Evolutionary conservation across 2,888 invertebrate genomes (phyloP).

Genomic region (Chloroclystis v-ata): DNA sequence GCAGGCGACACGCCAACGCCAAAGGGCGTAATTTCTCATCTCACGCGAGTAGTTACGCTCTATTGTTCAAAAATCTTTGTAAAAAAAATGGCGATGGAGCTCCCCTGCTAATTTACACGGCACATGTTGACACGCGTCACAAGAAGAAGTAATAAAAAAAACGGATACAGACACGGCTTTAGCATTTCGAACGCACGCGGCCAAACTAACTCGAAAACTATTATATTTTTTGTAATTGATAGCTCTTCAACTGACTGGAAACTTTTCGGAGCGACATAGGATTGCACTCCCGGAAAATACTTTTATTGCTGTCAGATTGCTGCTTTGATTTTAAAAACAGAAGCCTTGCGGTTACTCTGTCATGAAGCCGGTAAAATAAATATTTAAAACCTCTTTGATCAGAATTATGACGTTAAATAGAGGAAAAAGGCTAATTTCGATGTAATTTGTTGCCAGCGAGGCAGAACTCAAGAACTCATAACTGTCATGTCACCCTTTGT

Average conservation of each 20-base stretch:
- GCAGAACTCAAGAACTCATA: constrained; percentile 35
- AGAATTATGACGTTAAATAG: constrained; percentile 19
- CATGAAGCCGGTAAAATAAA: constrained; percentile 23
- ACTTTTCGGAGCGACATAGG: constrained; percentile 42
- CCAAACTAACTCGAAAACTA: constrained; percentile 26
- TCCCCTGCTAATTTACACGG: constrained; percentile 74
- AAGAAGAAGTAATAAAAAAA: constrained; percentile 65
- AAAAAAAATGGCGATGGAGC: constrained; percentile 70
- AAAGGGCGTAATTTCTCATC: constrained; percentile 68
- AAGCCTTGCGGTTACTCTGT: constrained; percentile 27
- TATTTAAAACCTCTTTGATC: constrained; percentile 26
- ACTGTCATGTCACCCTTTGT: constrained; percentile 63
- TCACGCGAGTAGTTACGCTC: constrained; percentile 69
- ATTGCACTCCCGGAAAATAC: constrained; percentile 44
- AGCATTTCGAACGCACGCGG: constrained; percentile 58
- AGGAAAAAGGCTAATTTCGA: background rate
- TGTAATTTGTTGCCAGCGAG: background rate
- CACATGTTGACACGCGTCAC: constrained; percentile 75
- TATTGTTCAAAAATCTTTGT: constrained; percentile 72
- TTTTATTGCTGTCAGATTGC: constrained; percentile 52
- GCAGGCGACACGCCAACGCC: constrained; percentile 40
- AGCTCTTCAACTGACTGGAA: constrained; percentile 47
- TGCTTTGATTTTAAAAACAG: constrained; percentile 36
- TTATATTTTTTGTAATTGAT: constrained; percentile 56
- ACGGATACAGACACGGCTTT: constrained; percentile 63